Conservation (phyloP, 2,113 vertebrate species). For the Chloroceryle aenea region DNA sequence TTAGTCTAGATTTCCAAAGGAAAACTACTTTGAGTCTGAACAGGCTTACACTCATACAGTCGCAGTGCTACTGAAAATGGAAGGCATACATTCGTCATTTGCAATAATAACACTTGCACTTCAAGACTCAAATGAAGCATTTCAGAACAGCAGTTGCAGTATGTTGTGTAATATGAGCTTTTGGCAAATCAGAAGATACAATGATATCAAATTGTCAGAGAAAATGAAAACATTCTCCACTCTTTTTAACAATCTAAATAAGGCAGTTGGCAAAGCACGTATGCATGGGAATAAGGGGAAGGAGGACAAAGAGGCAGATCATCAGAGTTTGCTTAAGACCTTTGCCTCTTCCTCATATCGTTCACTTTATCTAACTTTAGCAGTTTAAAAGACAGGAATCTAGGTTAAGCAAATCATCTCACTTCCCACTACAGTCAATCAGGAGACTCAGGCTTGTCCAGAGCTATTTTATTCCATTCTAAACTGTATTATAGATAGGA, state of each 20-base stretch:
- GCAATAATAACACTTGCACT: background rate
- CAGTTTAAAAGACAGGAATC: background rate
- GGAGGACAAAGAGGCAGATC: background rate
- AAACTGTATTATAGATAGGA: background rate
- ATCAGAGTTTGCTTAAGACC: background rate
- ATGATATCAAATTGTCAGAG: background rate
- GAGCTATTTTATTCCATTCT: background rate
- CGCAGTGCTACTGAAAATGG: background rate
- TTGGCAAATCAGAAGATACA: background rate
- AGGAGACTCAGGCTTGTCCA: background rate
- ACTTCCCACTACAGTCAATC: background rate
- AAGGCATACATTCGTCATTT: background rate
- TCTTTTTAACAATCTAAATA: background rate
- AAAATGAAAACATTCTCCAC: background rate
- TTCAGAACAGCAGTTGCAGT: background rate
- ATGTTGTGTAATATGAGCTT: background rate
- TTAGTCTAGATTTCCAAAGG: background rate
- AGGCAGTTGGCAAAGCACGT: background rate
- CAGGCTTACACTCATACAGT: background rate
- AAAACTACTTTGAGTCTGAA: background rate
- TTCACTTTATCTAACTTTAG: background rate
- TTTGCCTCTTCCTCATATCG: background rate
- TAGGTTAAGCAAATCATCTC: background rate
- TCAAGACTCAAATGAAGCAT: background rate
- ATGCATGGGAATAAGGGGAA: background rate